phyloP scores from a whole-genome alignment of 2,797 vertebrate species.

The Selene dorsalis region DNA sequence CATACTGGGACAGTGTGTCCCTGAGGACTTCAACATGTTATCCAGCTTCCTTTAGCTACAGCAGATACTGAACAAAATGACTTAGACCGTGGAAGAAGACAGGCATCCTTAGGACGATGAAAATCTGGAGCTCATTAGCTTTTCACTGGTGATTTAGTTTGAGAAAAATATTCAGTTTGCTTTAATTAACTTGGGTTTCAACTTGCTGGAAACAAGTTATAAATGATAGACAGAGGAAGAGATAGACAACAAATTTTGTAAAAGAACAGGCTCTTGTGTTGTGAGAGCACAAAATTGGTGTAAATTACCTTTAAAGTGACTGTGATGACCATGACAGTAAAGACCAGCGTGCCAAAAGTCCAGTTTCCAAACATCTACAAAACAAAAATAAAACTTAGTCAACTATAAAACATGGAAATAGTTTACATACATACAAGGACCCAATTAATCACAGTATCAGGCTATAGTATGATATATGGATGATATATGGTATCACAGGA shows the following conservation, averaged over 20 bases:
- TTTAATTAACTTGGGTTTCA: too few species aligned
- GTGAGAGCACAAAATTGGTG: background rate
- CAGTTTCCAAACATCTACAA: conserved; percentile 98
- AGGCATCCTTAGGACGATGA: too few species aligned
- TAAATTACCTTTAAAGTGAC: conserved; percentile 94
- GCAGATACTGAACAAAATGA: background rate
- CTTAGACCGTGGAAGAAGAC: background rate
- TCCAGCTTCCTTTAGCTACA: background rate
- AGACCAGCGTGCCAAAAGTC: conserved; percentile 98
- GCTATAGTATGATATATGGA: too few species aligned
- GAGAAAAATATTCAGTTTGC: too few species aligned
- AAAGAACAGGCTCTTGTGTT: background rate
- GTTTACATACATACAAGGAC: background rate
- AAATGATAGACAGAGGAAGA: background rate
- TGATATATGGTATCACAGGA: background rate
- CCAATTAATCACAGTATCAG: background rate
- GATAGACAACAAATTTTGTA: background rate
- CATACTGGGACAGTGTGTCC: conserved; percentile 15
- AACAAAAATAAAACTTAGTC: conserved; percentile 24
- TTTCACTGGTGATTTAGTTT: too few species aligned
- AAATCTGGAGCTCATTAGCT: too few species aligned
- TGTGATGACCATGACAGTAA: conserved; percentile 98
- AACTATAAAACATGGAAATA: background rate
- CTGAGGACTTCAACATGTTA: conserved; percentile 1
- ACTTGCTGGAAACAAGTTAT: too few species aligned